These are phyloP conservation scores for Andrena flavipes DNA, from an alignment of 2,888 invertebrate genomes.

Conservation along the genomic window DNA sequence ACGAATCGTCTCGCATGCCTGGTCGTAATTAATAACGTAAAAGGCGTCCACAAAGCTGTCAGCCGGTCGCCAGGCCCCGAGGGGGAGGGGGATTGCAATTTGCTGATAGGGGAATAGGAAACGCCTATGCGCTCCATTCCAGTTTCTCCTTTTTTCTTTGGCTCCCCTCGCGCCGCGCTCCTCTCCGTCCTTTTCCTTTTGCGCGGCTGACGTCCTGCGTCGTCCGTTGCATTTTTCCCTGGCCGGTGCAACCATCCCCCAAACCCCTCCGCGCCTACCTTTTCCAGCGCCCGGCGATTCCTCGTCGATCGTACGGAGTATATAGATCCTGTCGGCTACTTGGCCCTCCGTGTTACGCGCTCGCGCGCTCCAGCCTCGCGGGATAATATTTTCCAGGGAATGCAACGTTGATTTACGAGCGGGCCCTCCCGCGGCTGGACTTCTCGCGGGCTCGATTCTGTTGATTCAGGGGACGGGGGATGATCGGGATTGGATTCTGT, in stretches of 20 bases:
- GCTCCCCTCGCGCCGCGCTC: not conserved
- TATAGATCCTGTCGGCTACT: slow-evolving; percentile 35
- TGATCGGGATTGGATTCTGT: not conserved
- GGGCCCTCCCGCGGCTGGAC: not conserved
- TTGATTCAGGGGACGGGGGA: not conserved
- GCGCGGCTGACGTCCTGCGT: slow-evolving; percentile 40
- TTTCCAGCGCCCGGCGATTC: not conserved
- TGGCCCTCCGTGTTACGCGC: slow-evolving; percentile 68
- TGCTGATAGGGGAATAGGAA: slow-evolving; percentile 76
- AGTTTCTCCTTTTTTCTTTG: slow-evolving; percentile 52
- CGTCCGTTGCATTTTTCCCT: slow-evolving; percentile 34
- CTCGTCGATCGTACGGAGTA: slow-evolving; percentile 7
- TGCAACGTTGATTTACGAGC: slow-evolving; percentile 72
- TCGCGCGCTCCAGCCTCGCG: slow-evolving; percentile 64
- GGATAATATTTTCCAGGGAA: slow-evolving; percentile 75
- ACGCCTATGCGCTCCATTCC: slow-evolving; percentile 68
- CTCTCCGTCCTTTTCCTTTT: slow-evolving; percentile 39
- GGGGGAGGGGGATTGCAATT: slow-evolving; percentile 70
- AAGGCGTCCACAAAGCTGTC: slow-evolving; percentile 82
- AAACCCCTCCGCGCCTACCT: not conserved
- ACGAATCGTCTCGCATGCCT: slow-evolving; percentile 83
- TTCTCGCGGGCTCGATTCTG: not conserved
- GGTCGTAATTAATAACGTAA: slow-evolving; percentile 83
- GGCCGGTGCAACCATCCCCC: not conserved
- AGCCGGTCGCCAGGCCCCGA: slow-evolving; percentile 33